Conservation (phyloP, 2,113 vertebrate genomes). For the Picathartes gymnocephalus region DNA sequence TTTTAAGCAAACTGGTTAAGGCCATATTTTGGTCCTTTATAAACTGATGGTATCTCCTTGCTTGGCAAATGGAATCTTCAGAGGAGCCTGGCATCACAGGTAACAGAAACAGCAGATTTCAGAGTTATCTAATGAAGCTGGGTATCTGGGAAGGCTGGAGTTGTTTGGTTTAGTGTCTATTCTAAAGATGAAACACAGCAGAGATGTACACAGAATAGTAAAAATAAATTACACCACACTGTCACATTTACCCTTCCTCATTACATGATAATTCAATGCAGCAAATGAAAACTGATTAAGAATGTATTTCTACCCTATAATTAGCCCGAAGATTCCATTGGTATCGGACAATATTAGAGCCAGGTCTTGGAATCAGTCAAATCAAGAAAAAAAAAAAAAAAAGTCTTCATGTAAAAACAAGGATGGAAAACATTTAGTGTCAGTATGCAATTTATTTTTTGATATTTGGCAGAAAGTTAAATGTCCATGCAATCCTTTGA, state of each 20-base stretch:
- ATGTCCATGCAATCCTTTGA: conserved; percentile 7
- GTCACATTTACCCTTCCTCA: background rate
- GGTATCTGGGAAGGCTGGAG: background rate
- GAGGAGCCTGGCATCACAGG: background rate
- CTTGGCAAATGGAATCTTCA: background rate
- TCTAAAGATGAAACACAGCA: background rate
- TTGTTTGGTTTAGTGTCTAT: background rate
- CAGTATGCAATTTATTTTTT: conserved; percentile 15
- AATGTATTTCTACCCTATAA: conserved; percentile 5
- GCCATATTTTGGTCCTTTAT: background rate
- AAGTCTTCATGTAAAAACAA: background rate
- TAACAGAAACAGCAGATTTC: background rate
- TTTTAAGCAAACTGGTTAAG: background rate
- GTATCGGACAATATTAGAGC: background rate
- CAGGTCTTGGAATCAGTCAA: background rate
- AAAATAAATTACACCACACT: background rate
- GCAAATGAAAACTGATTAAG: conserved; percentile 3
- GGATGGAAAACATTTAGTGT: background rate
- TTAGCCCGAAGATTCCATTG: background rate
- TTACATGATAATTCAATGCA: background rate
- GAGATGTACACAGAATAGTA: background rate
- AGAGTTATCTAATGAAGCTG: background rate
- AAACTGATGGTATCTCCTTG: background rate
- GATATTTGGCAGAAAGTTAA: conserved; percentile 18
- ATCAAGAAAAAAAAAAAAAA: background rate